These are phyloP conservation scores for Oophaga pumilio DNA, from an alignment of 2,113 vertebrate genomes.

Conservation along the genomic window DNA sequence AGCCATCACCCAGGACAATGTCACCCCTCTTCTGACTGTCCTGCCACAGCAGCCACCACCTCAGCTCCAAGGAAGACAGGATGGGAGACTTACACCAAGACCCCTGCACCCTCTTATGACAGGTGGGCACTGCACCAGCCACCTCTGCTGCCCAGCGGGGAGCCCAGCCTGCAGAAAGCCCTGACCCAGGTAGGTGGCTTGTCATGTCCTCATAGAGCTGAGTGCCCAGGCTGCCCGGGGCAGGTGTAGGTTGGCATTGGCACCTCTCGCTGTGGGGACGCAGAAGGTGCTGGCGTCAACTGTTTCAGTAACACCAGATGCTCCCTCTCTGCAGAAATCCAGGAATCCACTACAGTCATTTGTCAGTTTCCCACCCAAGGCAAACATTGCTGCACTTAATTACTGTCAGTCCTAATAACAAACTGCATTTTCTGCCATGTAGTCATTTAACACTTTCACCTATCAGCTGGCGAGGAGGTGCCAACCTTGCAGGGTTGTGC, in stretches of 20 bases:
- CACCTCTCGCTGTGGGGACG: background rate
- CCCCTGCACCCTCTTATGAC: constrained; percentile 60
- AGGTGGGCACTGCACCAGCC: constrained; percentile 40
- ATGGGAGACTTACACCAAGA: constrained; percentile 68
- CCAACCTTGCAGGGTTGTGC: background rate
- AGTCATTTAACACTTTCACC: constrained; percentile 36
- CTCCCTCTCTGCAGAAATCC: background rate
- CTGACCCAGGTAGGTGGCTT: constrained; percentile 21
- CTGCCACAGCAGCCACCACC: constrained; percentile 58
- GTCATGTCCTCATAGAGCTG: background rate
- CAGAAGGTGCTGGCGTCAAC: background rate
- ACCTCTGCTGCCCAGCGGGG: background rate
- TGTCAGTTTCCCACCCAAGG: constrained; percentile 21
- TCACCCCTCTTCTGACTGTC: constrained; percentile 58
- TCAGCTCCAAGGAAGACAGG: constrained; percentile 64
- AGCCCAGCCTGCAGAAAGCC: constrained; percentile 18
- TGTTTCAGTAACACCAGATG: background rate
- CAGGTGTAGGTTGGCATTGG: background rate
- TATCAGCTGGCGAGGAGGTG: background rate
- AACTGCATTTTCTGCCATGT: background rate
- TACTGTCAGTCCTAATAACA: background rate
- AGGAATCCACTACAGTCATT: background rate
- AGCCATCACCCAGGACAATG: constrained; percentile 57
- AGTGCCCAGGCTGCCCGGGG: background rate
- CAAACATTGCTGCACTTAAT: background rate